Evolutionary conservation across 2,113 vertebrate species (phyloP).

Genomic region (Aphyosemion australe): DNA sequence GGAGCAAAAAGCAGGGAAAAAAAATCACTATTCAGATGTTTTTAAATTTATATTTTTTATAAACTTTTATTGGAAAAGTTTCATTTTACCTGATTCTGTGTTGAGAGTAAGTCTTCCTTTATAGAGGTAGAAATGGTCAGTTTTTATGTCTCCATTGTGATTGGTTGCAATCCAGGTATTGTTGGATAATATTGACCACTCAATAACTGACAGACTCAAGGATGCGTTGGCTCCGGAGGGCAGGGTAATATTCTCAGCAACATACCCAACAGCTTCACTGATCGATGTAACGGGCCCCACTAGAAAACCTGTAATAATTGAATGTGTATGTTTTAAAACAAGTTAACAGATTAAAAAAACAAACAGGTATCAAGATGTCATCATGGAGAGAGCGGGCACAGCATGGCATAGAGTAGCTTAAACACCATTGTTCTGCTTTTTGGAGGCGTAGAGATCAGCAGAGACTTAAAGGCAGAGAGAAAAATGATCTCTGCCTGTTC

Average conservation of each 20-base stretch:
- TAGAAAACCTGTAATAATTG: background rate
- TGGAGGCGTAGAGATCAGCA: too few relatives aligned
- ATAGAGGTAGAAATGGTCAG: rapidly evolving
- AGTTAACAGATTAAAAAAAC: too few relatives aligned
- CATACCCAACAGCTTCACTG: rapidly evolving
- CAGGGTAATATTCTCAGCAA: constrained; percentile 22
- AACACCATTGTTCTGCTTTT: too few relatives aligned
- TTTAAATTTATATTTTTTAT: rapidly evolving
- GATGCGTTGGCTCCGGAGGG: background rate
- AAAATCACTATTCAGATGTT: too few relatives aligned
- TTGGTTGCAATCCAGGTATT: constrained; percentile 54
- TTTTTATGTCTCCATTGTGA: rapidly evolving
- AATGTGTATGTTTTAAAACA: background rate
- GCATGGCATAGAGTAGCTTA: too few relatives aligned
- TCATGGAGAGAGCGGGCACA: too few relatives aligned
- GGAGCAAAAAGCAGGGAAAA: background rate
- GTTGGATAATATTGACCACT: constrained; percentile 61
- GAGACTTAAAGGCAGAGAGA: too few relatives aligned
- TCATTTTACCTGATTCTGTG: constrained; percentile 7
- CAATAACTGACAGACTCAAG: background rate
- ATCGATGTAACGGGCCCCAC: background rate
- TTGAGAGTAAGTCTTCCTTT: constrained; percentile 34
- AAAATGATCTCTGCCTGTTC: too few relatives aligned
- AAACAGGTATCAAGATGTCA: too few relatives aligned
- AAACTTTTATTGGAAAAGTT: rapidly evolving